Conservation (phyloP, 2,888 invertebrate genomes). For the Alloscopus bannaensis region DNA sequence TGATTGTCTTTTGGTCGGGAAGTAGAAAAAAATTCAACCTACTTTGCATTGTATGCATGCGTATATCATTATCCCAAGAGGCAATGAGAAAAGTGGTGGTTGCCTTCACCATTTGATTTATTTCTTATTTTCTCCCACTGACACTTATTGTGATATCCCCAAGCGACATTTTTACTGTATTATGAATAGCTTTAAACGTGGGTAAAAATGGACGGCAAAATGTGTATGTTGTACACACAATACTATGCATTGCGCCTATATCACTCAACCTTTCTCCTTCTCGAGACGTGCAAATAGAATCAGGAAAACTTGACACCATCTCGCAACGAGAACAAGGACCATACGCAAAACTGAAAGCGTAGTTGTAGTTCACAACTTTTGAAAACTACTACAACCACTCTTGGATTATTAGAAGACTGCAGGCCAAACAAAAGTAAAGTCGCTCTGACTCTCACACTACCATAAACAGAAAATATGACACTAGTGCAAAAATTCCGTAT, state of each 20-base stretch:
- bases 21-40: not conserved
- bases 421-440: too few relatives aligned
- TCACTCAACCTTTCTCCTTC: not conserved
- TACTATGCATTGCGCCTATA: not conserved
- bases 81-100: constrained; percentile 24
- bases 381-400: too few relatives aligned
- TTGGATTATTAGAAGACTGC: too few relatives aligned
- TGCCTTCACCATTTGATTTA: constrained; percentile 63
- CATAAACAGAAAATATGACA: too few relatives aligned
- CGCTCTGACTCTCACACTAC: too few relatives aligned
- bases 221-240: constrained; percentile 4
- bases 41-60: constrained; percentile 11
- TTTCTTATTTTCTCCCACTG: constrained; percentile 42
- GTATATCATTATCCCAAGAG: constrained; percentile 31
- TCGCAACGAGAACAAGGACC: too few relatives aligned
- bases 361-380: too few relatives aligned
- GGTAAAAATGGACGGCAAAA: not conserved
- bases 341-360: too few relatives aligned
- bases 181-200: constrained; percentile 55
- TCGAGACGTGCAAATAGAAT: constrained; percentile 9
- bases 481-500: too few relatives aligned
- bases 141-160: constrained; percentile 39
- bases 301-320: not conserved
- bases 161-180: constrained; percentile 47
- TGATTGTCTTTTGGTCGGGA: constrained; percentile 14